Percentiles rank a stretch among this genome's conserved stretches.
phyloP scores from a whole-genome alignment of 2,797 vertebrate genomes.

The Denticeps clupeoides region DNA sequence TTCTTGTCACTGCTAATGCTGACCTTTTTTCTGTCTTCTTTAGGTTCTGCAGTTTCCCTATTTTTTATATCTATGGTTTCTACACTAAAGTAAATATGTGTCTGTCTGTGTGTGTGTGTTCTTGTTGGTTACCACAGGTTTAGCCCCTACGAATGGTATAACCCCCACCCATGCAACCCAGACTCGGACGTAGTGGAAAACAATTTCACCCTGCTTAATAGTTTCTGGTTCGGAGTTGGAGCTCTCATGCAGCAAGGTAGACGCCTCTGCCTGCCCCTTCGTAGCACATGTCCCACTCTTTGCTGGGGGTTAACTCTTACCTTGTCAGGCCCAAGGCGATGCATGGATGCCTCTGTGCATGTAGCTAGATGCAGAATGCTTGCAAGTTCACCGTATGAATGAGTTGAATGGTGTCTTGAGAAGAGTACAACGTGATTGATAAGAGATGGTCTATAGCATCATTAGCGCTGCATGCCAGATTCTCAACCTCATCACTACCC shows the following conservation, averaged over 20 bases:
- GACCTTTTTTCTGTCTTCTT: conserved; percentile 8
- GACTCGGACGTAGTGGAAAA: conserved; percentile 99
- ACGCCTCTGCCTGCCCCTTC: conserved; percentile 87
- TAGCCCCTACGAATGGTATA: conserved; percentile 99
- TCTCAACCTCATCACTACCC: background rate
- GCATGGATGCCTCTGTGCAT: conserved; percentile 98
- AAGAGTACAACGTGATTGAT: too few relatives aligned
- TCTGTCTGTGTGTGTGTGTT: conserved; percentile 53
- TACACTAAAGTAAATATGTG: conserved; percentile 10
- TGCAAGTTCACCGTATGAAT: conserved; percentile 21
- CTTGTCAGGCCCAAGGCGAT: conserved; percentile 70
- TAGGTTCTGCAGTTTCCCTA: too few relatives aligned
- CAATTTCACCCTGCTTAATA: conserved; percentile 99
- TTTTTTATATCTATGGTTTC: too few relatives aligned
- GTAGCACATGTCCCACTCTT: conserved; percentile 87
- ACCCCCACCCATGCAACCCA: conserved; percentile 96
- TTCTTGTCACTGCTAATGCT: too few relatives aligned
- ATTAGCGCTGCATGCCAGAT: conserved; percentile 42
- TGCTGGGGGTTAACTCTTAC: conserved; percentile 80
- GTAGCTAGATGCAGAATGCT: conserved; percentile 62
- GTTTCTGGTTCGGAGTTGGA: conserved; percentile 99
- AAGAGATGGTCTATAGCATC: too few relatives aligned
- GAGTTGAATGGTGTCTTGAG: conserved; percentile 18
- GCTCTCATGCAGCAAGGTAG: conserved; percentile 99
- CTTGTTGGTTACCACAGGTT: conserved; percentile 92